Conservation (phyloP, 1,140 invertebrate genomes). For the Tribolium castaneum region DNA sequence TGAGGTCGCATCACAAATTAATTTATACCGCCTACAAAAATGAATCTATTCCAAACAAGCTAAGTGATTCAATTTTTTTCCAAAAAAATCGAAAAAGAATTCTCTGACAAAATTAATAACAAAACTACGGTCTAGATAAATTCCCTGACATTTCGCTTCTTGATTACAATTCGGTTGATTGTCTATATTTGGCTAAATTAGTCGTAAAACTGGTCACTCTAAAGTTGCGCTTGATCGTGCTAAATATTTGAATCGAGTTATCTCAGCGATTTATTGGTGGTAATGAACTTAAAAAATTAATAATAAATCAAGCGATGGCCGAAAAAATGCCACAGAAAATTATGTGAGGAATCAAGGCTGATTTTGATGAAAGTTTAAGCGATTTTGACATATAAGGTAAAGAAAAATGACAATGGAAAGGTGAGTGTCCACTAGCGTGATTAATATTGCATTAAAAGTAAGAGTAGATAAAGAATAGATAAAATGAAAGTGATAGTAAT, state of each 20-base stretch:
- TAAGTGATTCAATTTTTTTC: too few species aligned
- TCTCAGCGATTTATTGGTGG: not conserved
- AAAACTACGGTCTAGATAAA: not conserved
- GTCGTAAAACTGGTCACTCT: not conserved
- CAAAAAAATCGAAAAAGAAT: too few species aligned
- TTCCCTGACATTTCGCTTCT: not conserved
- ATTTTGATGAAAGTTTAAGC: not conserved
- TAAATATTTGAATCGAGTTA: not conserved
- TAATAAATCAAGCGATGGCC: not conserved
- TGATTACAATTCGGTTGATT: not conserved
- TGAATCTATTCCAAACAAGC: too few species aligned
- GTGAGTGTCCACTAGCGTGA: not conserved
- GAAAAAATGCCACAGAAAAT: not conserved
- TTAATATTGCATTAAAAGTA: constrained; percentile 15
- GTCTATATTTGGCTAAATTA: constrained; percentile 11
- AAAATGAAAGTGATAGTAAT: constrained; percentile 15
- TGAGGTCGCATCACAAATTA: too few species aligned
- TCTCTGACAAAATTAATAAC: not conserved
- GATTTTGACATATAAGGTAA: not conserved
- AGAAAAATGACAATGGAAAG: not conserved
- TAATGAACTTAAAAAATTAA: constrained; percentile 7
- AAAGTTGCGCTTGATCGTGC: not conserved
- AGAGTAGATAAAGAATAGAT: constrained; percentile 19
- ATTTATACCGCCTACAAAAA: too few species aligned
- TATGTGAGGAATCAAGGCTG: not conserved